A percentile compares a stretch with the other conserved stretches of the same genome.
Conservation (phyloP, 1,140 invertebrate species). For the Habropoda laboriosa region DNA sequence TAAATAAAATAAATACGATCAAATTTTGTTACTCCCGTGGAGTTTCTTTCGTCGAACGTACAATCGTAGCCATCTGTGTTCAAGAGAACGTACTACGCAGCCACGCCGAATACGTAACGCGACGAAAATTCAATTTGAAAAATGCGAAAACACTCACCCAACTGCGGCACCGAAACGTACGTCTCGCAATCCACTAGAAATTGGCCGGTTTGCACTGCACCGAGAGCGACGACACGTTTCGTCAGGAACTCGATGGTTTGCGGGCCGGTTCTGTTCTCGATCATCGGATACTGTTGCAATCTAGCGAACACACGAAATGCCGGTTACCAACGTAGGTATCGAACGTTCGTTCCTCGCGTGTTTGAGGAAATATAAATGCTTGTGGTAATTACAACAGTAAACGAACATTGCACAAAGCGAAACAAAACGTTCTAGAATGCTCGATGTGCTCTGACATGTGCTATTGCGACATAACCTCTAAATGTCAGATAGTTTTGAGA, state of each 20-base stretch:
- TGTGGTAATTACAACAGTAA: background rate
- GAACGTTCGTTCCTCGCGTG: background rate
- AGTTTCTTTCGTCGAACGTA: background rate
- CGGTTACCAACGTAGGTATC: background rate
- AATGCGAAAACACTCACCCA: slow-evolving; percentile 81
- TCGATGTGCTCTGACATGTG: slow-evolving; percentile 4
- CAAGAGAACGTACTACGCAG: background rate
- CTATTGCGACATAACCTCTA: slow-evolving; percentile 61
- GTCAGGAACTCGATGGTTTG: slow-evolving; percentile 93
- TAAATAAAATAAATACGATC: background rate
- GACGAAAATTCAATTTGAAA: slow-evolving; percentile 34
- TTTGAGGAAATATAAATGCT: too few species aligned
- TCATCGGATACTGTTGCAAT: slow-evolving; percentile 91
- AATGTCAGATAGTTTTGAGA: background rate
- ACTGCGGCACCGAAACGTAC: slow-evolving; percentile 89
- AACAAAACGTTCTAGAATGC: background rate
- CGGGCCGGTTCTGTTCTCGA: slow-evolving; percentile 92
- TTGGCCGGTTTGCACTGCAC: slow-evolving; percentile 92
- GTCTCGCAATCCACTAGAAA: slow-evolving; percentile 98
- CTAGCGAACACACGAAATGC: slow-evolving; percentile 60
- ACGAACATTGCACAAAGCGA: background rate
- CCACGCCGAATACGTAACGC: background rate
- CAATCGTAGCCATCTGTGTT: slow-evolving; percentile 33
- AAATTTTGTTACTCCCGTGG: background rate
- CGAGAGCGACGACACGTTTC: slow-evolving; percentile 92